Evolutionary conservation across 2,113 vertebrate genomes (phyloP).

Genomic region (Picathartes gymnocephalus): DNA sequence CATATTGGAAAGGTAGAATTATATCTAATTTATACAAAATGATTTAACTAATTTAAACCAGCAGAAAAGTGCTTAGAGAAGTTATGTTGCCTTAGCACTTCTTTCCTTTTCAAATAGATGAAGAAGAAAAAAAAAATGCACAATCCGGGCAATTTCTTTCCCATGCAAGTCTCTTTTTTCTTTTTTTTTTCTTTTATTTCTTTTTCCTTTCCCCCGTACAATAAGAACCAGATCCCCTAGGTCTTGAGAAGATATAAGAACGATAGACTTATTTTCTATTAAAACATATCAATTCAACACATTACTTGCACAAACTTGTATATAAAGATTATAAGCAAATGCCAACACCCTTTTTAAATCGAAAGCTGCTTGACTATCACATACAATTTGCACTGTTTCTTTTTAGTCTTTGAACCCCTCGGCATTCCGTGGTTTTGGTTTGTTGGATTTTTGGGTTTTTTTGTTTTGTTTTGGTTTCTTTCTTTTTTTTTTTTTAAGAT

Average conservation of each 20-base stretch:
- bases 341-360: slow-evolving; percentile 78
- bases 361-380: slow-evolving; percentile 88
- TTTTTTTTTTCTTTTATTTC: not conserved
- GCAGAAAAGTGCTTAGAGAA: slow-evolving; percentile 87
- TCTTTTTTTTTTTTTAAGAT: slow-evolving; percentile 38
- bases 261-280: slow-evolving; percentile 68
- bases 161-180: slow-evolving; percentile 45
- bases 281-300: slow-evolving; percentile 72
- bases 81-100: slow-evolving; percentile 89
- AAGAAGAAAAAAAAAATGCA: slow-evolving; percentile 68
- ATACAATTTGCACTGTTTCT: slow-evolving; percentile 82
- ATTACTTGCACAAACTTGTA: slow-evolving; percentile 78
- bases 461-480: not conserved
- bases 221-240: slow-evolving; percentile 59
- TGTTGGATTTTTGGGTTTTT: not conserved
- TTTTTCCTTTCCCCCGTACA: not conserved
- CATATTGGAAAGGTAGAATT: slow-evolving; percentile 82
- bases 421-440: slow-evolving; percentile 39
- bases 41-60: slow-evolving; percentile 86
- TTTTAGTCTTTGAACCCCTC: slow-evolving; percentile 68
- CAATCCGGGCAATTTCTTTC: slow-evolving; percentile 74
- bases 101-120: slow-evolving; percentile 79
- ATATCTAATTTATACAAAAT: slow-evolving; percentile 88
- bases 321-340: slow-evolving; percentile 76
- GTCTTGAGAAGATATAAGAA: slow-evolving; percentile 59